Percentiles rank a stretch among this genome's conserved stretches.
Conservation (phyloP, 2,888 invertebrate species). For the Allolobophora icterica region DNA sequence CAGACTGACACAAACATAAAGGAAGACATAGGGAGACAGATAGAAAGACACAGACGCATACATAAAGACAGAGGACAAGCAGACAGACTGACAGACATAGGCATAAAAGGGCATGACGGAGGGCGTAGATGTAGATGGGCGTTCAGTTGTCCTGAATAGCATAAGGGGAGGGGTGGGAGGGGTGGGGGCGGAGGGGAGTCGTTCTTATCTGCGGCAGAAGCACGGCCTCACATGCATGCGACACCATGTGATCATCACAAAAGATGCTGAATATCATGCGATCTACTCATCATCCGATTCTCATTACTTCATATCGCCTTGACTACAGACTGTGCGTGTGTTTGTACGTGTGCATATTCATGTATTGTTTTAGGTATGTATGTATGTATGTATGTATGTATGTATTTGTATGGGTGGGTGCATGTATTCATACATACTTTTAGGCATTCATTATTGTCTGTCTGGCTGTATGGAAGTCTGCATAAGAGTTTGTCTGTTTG, state of each 20-base stretch:
- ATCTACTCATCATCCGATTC: not conserved
- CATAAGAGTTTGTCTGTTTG: not conserved
- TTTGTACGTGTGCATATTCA: not conserved
- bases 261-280: conserved; percentile 17
- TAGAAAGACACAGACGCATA: conserved; percentile 25
- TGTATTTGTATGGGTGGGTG: not conserved
- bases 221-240: conserved; percentile 8
- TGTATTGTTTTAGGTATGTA: not conserved
- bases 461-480: not conserved
- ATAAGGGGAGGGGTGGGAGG: not conserved
- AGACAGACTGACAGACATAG: not conserved
- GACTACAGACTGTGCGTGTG: not conserved
- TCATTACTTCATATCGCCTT: conserved; percentile 11
- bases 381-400: not conserved
- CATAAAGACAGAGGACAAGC: not conserved
- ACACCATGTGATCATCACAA: conserved; percentile 11
- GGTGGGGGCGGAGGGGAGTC: not conserved
- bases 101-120: not conserved
- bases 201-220: conserved; percentile 3
- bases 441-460: not conserved
- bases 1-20: not conserved
- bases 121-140: not conserved
- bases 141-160: not conserved
- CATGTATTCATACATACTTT: not conserved
- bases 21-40: not conserved